Evolutionary conservation across 2,113 vertebrate species (phyloP).

Genomic region (Eulemur macaco): DNA sequence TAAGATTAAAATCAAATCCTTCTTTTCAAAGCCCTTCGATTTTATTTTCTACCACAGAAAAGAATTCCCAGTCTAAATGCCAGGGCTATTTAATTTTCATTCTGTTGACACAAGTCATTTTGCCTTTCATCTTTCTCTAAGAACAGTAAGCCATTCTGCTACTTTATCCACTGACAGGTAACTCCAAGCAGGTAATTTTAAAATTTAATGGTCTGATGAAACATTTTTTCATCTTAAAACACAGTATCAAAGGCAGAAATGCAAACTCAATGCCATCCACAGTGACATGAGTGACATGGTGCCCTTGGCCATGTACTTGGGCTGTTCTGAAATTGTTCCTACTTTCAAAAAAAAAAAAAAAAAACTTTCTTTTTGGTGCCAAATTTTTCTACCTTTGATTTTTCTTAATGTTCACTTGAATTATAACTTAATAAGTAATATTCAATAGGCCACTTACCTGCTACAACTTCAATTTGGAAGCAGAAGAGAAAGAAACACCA

Average conservation of each 20-base stretch:
- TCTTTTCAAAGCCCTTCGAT: constrained; percentile 24
- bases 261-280: not conserved
- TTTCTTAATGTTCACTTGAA: constrained; percentile 43
- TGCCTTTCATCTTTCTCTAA: constrained; percentile 60
- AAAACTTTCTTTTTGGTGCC: not conserved
- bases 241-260: constrained; percentile 26
- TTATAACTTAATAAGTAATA: constrained; percentile 55
- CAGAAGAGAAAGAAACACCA: constrained; percentile 78
- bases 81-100: constrained; percentile 52
- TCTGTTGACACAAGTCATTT: constrained; percentile 57
- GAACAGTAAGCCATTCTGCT: constrained; percentile 36
- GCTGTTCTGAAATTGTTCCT: not conserved
- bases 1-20: constrained; percentile 56
- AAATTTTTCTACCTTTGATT: not conserved
- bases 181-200: constrained; percentile 51
- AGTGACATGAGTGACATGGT: not conserved
- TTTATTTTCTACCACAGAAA: constrained; percentile 58
- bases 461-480: constrained; percentile 76
- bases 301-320: not conserved
- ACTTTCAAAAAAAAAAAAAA: not conserved
- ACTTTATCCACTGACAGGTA: constrained; percentile 47
- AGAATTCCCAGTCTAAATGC: constrained; percentile 23
- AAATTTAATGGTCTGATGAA: constrained; percentile 36
- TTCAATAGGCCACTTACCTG: constrained; percentile 80
- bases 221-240: constrained; percentile 12